Percentiles rank a stretch among this genome's conserved stretches.
These are phyloP conservation scores for Meganola albula DNA, from an alignment of 2,888 invertebrate species.

Conservation along the genomic window DNA sequence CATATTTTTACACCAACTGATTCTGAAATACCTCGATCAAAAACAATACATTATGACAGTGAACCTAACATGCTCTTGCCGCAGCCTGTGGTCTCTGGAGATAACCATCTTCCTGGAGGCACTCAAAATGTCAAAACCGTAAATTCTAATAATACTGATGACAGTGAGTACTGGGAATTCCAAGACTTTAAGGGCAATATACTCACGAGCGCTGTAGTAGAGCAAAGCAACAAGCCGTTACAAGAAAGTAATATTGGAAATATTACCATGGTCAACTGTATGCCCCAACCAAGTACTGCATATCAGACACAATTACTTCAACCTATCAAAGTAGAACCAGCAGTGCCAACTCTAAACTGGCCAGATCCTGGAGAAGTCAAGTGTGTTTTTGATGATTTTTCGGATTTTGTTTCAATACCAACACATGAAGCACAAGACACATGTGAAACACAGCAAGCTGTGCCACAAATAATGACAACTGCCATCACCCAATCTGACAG, in stretches of 20 bases:
- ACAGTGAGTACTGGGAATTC: constrained; percentile 64
- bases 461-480: constrained; percentile 4
- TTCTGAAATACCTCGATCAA: constrained; percentile 71
- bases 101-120: no score
- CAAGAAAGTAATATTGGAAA: constrained; percentile 18
- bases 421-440: constrained; percentile 24
- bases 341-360: constrained; percentile 69
- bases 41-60: constrained; percentile 67
- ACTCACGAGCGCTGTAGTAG: constrained; percentile 17
- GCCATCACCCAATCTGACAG: constrained; percentile 6
- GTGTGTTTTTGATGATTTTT: constrained; percentile 63
- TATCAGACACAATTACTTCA: constrained; percentile 57
- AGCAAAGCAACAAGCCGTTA: constrained; percentile 7
- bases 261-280: constrained; percentile 19
- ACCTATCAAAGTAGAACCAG: constrained; percentile 62
- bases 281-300: constrained; percentile 29
- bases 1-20: constrained; percentile 74
- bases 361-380: constrained; percentile 71
- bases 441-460: constrained; percentile 2
- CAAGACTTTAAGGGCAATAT: constrained; percentile 57
- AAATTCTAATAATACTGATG: constrained; percentile 28
- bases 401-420: constrained; percentile 52
- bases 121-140: no score
- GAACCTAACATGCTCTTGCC: constrained; percentile 47
- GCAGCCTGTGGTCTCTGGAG: constrained; percentile 33